A percentile compares a stretch with the other conserved stretches of the same genome.
Conservation (phyloP, 2,113 vertebrate genomes). For the Atlantisia rogersi region DNA sequence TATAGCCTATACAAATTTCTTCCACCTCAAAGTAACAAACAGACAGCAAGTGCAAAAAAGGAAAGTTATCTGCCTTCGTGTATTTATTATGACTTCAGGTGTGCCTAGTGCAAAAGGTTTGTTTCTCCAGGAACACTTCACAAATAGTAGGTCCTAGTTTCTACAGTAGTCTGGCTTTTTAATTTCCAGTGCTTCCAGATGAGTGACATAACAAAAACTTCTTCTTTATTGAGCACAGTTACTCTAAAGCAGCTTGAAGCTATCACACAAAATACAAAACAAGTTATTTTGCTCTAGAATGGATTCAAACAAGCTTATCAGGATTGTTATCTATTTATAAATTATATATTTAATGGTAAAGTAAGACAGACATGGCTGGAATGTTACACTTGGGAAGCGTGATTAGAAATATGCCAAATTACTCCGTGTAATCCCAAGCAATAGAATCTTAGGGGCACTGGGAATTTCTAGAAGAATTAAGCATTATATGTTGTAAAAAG, state of each 20-base stretch:
- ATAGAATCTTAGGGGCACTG: constrained; percentile 45
- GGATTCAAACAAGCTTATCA: constrained; percentile 73
- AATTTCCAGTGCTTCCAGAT: constrained; percentile 55
- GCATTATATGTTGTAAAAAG: constrained; percentile 31
- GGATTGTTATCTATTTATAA: constrained; percentile 74
- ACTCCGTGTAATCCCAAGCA: constrained; percentile 52
- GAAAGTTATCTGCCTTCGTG: not conserved
- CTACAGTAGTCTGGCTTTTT: constrained; percentile 2
- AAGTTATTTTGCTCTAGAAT: constrained; percentile 69
- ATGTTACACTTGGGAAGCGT: constrained; percentile 59
- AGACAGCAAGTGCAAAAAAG: not conserved
- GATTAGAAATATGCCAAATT: constrained; percentile 66
- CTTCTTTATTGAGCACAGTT: constrained; percentile 63
- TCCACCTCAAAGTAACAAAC: not conserved
- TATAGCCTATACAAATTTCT: not conserved
- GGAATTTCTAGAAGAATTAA: constrained; percentile 62
- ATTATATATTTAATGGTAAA: constrained; percentile 74
- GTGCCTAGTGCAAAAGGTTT: constrained; percentile 4
- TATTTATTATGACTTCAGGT: not conserved
- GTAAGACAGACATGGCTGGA: constrained; percentile 63
- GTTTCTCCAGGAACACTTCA: not conserved
- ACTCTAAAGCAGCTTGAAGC: constrained; percentile 69
- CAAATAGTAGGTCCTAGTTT: not conserved
- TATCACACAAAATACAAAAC: constrained; percentile 61
- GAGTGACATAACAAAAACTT: constrained; percentile 53